Evolutionary conservation across 2,797 vertebrate species (phyloP), one percentile per base, ranked within the genome.

Genomic region (Psittacula derbiana): DNA sequence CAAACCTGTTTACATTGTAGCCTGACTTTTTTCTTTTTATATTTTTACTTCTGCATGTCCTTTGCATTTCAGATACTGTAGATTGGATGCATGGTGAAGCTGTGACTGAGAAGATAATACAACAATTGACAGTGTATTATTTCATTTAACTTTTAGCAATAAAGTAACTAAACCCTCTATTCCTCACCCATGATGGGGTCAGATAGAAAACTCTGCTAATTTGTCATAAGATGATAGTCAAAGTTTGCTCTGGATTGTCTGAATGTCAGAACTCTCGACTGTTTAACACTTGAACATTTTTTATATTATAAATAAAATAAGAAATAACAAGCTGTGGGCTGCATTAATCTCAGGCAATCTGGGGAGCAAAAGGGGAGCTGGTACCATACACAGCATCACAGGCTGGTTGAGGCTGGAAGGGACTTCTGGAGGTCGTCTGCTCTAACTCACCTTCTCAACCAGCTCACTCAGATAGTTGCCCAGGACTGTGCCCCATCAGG

Each of bases 21-120:
- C 97, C 97, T 97, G 96, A 97, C 92, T 96, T 96, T 98, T 98
- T 98, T 96, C 79, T 98, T 98, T 98, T 97, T 97, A 97, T 98
- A 97, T 97, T 98, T 98, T 98, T 98, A 98, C 96, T 98, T 99
- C 98, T 99, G 99, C 99, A 99, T 99, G 99, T 99, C 97, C 98
- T 98, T 99, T 98, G 99, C 99, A 99, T 99, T 99, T 99, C 99
- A 98, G 98, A 99, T 98, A 99, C 98, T 98, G 97, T 98, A 98
- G 99, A 99, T 97, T 98, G 99, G 98, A 99, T 99, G 99, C 99
- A 99, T 99, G 99, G 99, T 99, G 98, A 99, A 98, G 98, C 98
- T 98, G 99, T 98, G 98, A 99, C 98, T 98, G 98, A 99, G 98
- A 98, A 98, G 98, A 99, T 98, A 98, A 98, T 98, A 98, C 95